Evolutionary conservation across 1,140 invertebrate genomes (phyloP).

Genomic region (Cherax quadricarinatus): DNA sequence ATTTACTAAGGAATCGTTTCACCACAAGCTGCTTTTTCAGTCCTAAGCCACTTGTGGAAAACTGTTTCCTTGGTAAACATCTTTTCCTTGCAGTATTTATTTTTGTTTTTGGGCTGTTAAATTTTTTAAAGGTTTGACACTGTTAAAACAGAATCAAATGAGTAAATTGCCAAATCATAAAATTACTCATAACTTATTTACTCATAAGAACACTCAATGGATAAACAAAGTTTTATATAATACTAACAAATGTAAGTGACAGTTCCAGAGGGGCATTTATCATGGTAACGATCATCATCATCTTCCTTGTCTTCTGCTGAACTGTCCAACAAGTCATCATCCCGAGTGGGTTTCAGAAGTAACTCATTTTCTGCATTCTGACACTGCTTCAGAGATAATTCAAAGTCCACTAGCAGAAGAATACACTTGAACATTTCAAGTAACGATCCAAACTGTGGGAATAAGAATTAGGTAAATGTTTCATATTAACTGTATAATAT

Average conservation of each 20-base stretch:
- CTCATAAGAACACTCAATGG: no score
- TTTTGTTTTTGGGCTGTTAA: no score
- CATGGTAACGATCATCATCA: conserved; percentile 1
- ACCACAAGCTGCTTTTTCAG: no score
- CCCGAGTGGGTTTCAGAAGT: not conserved
- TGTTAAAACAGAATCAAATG: no score
- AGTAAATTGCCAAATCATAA: no score
- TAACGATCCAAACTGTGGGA: conserved; percentile 30
- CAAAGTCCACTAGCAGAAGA: conserved; percentile 1
- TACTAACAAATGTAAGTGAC: not conserved
- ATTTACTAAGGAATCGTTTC: no score
- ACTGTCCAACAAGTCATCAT: not conserved
- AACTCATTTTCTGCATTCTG: not conserved
- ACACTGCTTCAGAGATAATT: conserved; percentile 11
- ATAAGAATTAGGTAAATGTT: not conserved
- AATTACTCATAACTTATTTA: no score
- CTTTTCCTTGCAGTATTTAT: no score
- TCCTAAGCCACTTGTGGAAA: no score
- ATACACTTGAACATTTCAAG: conserved; percentile 23
- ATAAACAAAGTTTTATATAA: not conserved
- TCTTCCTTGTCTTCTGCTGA: not conserved
- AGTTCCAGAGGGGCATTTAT: not conserved
- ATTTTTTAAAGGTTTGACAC: no score
- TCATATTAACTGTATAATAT: no score
- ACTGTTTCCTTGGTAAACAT: no score